Percentiles rank a stretch among this genome's conserved stretches.
Evolutionary conservation across 1,140 invertebrate species (phyloP).

Genomic region (Zophobas morio): DNA sequence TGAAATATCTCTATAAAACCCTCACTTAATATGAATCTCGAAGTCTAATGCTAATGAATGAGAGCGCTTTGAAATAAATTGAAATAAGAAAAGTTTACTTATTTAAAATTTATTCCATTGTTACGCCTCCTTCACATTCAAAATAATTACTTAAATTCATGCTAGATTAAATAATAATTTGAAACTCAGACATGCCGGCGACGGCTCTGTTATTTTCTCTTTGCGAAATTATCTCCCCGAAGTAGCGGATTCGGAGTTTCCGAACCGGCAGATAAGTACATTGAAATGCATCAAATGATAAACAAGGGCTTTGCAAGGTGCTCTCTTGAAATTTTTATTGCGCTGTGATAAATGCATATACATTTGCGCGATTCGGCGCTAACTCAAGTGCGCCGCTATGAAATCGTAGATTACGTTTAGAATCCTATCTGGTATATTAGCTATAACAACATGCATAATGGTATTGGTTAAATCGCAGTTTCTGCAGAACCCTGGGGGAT

Average conservation of each 20-base stretch:
- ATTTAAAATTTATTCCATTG: conserved; percentile 42
- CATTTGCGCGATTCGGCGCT: conserved; percentile 16
- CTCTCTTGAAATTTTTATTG: conserved; percentile 13
- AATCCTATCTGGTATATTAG: conserved; percentile 37
- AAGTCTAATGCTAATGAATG: conserved; percentile 43
- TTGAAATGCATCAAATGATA: neutral
- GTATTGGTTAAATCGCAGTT: conserved; percentile 46
- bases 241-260: neutral
- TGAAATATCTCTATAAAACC: conserved; percentile 46
- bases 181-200: conserved; percentile 13
- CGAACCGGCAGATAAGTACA: neutral
- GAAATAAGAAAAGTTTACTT: conserved; percentile 43
- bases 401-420: conserved; percentile 17
- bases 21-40: conserved; percentile 29
- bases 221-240: conserved; percentile 6
- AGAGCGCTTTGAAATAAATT: conserved; percentile 38
- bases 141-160: conserved; percentile 42
- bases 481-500: conserved; percentile 40
- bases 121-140: conserved; percentile 32
- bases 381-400: conserved; percentile 8
- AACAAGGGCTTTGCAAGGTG: conserved; percentile 1
- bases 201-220: neutral
- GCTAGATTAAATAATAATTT: conserved; percentile 43
- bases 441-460: conserved; percentile 47
- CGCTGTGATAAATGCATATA: conserved; percentile 18